Percentiles rank a stretch among this genome's conserved stretches.
Evolutionary conservation across 2,888 invertebrate species (phyloP).

Genomic region (Ceramica pisi): DNA sequence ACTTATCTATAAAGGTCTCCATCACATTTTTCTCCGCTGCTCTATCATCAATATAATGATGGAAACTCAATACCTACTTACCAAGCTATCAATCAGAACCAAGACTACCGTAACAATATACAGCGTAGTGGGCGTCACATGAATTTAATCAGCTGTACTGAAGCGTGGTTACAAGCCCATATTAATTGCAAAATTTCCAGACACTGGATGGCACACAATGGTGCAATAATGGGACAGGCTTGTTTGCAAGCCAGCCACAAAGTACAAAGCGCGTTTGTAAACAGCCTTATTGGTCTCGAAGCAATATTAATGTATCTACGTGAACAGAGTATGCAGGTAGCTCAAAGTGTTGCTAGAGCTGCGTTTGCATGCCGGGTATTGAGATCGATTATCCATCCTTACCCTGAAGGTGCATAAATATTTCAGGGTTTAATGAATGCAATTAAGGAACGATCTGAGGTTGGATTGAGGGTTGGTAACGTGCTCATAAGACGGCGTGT

Average conservation of each 20-base stretch:
- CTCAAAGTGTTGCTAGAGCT: conserved; percentile 45
- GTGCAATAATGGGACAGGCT: conserved; percentile 79
- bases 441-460: conserved; percentile 29
- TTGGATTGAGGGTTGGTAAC: conserved; percentile 7
- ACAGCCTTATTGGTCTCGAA: conserved; percentile 83
- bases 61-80: neutral
- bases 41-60: neutral
- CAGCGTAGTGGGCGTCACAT: conserved; percentile 41
- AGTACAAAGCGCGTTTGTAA: conserved; percentile 84
- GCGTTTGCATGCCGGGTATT: conserved; percentile 43
- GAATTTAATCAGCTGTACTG: conserved; percentile 55
- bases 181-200: conserved; percentile 80
- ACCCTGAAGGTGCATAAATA: conserved; percentile 53
- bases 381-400: conserved; percentile 60
- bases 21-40: neutral
- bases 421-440: conserved; percentile 53
- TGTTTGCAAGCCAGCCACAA: conserved; percentile 79
- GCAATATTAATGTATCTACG: conserved; percentile 75
- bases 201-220: conserved; percentile 71
- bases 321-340: conserved; percentile 38
- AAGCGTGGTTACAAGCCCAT: conserved; percentile 60
- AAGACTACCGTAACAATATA: conserved; percentile 5
- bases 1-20: neutral
- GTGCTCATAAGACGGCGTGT: neutral
- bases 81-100: conserved; percentile 24